A percentile compares a stretch with the other conserved stretches of the same genome.
phyloP scores from a whole-genome alignment of 2,888 invertebrate species.

The Drosophila sordidula region DNA sequence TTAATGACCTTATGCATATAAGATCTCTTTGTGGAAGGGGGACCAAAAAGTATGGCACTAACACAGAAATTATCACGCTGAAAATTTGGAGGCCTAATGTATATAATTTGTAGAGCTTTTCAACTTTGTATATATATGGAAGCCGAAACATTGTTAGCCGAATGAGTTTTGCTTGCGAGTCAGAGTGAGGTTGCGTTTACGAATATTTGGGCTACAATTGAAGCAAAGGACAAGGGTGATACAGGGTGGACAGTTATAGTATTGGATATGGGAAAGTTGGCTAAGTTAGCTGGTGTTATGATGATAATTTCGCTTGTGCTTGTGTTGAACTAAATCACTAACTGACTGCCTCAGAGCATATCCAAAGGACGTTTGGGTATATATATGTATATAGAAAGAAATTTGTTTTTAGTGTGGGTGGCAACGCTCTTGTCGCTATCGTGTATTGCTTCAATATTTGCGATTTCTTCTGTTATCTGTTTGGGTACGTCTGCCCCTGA shows the following conservation, averaged over 20 bases:
- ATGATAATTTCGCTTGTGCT: not conserved
- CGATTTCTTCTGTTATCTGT: not conserved
- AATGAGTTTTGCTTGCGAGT: not conserved
- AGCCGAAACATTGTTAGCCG: not conserved
- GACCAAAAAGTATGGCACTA: not conserved
- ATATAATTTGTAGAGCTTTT: constrained; percentile 13
- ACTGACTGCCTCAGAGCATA: not conserved
- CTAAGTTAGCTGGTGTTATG: not conserved
- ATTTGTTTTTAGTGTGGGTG: too few relatives aligned
- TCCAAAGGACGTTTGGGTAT: not conserved
- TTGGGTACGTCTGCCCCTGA: not conserved
- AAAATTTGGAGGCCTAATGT: constrained; percentile 1
- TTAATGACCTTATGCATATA: not conserved
- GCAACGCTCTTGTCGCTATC: too few relatives aligned
- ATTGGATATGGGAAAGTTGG: constrained; percentile 7
- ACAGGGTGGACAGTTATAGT: not conserved
- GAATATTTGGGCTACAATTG: constrained; percentile 5
- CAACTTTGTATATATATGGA: not conserved
- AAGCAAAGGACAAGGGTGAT: constrained; percentile 1
- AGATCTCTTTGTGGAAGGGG: too few relatives aligned
- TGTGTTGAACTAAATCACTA: not conserved
- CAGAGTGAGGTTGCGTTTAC: not conserved
- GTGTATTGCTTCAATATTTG: not conserved
- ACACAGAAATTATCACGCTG: not conserved
- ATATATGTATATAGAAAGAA: not conserved